A percentile compares a stretch with the other conserved stretches of the same genome.
phyloP scores from a whole-genome alignment of 2,888 invertebrate genomes.

The Eupsilia transversa region DNA sequence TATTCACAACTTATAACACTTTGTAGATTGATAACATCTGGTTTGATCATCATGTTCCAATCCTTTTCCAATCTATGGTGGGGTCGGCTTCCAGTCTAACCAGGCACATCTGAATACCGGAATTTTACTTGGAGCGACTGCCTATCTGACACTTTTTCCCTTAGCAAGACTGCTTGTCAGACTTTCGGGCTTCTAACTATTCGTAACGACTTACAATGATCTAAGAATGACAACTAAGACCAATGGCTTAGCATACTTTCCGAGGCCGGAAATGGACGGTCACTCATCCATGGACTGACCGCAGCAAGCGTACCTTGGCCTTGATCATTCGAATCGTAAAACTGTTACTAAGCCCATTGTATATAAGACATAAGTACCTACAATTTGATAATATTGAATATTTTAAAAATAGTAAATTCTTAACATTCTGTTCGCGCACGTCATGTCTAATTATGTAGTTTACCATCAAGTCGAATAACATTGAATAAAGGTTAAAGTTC shows the following conservation, averaged over 20 bases:
- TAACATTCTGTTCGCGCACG: background rate
- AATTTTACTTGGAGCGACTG: background rate
- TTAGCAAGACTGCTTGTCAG: background rate
- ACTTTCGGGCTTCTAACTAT: background rate
- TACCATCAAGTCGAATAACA: conserved; percentile 30
- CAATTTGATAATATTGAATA: background rate
- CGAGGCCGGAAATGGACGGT: background rate
- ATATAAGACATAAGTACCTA: background rate
- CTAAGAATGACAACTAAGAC: background rate
- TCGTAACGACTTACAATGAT: background rate
- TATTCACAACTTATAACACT: background rate
- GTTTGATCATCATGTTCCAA: background rate
- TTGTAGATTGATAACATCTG: background rate
- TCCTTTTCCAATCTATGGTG: background rate
- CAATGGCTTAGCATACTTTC: background rate
- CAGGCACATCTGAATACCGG: background rate
- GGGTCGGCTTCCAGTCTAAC: background rate
- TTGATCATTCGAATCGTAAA: background rate
- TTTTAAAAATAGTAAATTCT: background rate
- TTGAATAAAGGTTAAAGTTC: conserved; percentile 37
- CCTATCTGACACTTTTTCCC: background rate
- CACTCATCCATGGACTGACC: background rate
- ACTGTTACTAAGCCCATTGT: background rate
- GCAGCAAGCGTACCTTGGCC: background rate
- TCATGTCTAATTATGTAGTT: background rate